A percentile compares a stretch with the other conserved stretches of the same genome.
phyloP scores from a whole-genome alignment of 2,113 vertebrate genomes.

The Heliornis fulica region DNA sequence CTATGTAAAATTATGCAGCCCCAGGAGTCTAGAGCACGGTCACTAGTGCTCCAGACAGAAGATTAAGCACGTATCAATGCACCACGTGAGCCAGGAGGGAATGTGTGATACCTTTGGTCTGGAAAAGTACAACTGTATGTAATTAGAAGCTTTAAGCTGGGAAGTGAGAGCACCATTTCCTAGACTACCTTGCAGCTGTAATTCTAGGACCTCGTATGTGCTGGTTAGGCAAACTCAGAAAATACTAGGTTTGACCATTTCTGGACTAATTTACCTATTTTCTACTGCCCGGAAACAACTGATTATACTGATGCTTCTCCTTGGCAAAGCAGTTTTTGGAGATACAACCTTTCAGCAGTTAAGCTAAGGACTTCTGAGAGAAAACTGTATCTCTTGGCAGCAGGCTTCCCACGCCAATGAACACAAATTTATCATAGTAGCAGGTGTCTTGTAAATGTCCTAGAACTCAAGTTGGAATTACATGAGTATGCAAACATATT shows the following conservation, averaged over 20 bases:
- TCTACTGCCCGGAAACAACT: neutral
- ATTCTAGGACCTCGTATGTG: neutral
- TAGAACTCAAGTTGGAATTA: neutral
- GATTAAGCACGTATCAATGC: neutral
- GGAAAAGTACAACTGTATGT: conserved; percentile 20
- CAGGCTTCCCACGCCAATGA: neutral
- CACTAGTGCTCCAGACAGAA: neutral
- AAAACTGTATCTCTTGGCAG: neutral
- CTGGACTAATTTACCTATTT: neutral
- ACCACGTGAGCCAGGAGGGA: neutral
- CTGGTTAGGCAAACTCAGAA: neutral
- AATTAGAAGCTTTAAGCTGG: neutral
- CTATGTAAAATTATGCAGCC: neutral
- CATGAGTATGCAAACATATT: neutral
- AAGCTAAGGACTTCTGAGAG: neutral
- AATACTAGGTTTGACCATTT: neutral
- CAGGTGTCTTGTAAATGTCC: neutral
- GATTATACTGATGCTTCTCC: neutral
- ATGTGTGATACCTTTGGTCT: neutral
- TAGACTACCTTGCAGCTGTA: neutral
- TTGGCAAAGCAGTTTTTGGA: neutral
- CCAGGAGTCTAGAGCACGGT: neutral
- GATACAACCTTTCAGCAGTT: neutral
- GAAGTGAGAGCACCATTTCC: neutral
- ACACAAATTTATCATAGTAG: neutral